Conservation (phyloP, 2,888 invertebrate genomes). For the Mesochorus sp. region DNA sequence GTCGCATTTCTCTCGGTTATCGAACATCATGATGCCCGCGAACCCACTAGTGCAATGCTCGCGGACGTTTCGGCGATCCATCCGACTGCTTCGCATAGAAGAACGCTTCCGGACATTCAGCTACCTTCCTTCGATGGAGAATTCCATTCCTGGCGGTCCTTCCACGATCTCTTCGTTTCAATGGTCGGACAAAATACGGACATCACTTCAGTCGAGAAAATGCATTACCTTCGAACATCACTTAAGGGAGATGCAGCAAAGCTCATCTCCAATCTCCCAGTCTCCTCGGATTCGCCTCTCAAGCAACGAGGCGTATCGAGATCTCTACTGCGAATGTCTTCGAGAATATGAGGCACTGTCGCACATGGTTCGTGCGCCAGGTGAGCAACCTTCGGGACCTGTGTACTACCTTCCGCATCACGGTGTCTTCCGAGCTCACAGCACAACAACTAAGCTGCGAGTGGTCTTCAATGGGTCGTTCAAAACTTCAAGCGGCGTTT, state of each 20-base stretch:
- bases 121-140: not conserved
- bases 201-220: not conserved
- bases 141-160: not conserved
- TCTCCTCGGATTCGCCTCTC: slow-evolving; percentile 4
- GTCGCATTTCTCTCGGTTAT: not conserved
- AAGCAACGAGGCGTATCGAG: not conserved
- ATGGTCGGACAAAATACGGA: not conserved
- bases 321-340: not conserved
- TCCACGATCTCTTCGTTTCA: not conserved
- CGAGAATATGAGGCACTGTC: slow-evolving; percentile 12
- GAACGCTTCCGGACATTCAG: not conserved
- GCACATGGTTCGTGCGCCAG: slow-evolving; percentile 2
- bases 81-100: not conserved
- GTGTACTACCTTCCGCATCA: slow-evolving; percentile 9
- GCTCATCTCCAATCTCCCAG: not conserved
- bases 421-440: slow-evolving; percentile 12
- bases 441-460: slow-evolving; percentile 12
- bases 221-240: no score
- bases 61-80: not conserved
- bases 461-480: slow-evolving; percentile 30
- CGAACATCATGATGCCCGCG: not conserved
- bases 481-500: slow-evolving; percentile 33
- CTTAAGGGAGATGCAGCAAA: not conserved
- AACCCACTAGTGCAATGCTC: not conserved
- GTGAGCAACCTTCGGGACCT: not conserved